These are phyloP conservation scores for Sander lucioperca DNA, from an alignment of 2,113 vertebrate genomes.

Conservation along the genomic window DNA sequence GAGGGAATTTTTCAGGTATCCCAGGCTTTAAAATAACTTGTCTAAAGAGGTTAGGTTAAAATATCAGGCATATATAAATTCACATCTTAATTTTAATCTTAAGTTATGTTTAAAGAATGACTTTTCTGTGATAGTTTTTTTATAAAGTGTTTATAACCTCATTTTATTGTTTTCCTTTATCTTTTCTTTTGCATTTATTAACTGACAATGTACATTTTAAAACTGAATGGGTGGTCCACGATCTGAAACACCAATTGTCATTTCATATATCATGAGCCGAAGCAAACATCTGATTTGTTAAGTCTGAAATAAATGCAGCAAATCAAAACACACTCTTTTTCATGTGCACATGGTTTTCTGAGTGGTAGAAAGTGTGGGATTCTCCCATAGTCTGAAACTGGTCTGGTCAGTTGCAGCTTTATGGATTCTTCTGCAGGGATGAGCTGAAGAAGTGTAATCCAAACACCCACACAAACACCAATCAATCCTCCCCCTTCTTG, in stretches of 20 bases:
- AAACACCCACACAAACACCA: constrained; percentile 62
- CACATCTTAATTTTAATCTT: too few species aligned
- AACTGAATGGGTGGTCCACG: constrained; percentile 26
- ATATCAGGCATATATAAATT: neutral
- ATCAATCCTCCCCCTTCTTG: constrained; percentile 48
- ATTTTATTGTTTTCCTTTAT: neutral
- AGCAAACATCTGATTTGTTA: constrained; percentile 34
- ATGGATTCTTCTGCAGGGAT: constrained; percentile 3
- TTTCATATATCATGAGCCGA: neutral
- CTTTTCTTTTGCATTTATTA: neutral
- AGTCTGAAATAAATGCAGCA: constrained; percentile 21
- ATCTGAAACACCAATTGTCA: constrained; percentile 17
- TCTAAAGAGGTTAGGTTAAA: neutral
- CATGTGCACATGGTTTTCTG: neutral
- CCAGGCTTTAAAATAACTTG: neutral
- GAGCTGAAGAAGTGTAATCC: constrained; percentile 13
- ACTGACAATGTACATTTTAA: neutral
- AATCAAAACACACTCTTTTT: constrained; percentile 14
- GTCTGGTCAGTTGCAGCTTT: constrained; percentile 18
- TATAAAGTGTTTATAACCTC: neutral
- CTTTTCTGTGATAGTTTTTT: neutral
- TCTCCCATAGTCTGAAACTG: neutral
- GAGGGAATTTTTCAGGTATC: neutral
- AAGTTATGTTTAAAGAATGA: neutral
- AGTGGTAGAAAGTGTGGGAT: neutral